phyloP scores from a whole-genome alignment of 1,140 invertebrate species.

The Papilio aristodemus region DNA sequence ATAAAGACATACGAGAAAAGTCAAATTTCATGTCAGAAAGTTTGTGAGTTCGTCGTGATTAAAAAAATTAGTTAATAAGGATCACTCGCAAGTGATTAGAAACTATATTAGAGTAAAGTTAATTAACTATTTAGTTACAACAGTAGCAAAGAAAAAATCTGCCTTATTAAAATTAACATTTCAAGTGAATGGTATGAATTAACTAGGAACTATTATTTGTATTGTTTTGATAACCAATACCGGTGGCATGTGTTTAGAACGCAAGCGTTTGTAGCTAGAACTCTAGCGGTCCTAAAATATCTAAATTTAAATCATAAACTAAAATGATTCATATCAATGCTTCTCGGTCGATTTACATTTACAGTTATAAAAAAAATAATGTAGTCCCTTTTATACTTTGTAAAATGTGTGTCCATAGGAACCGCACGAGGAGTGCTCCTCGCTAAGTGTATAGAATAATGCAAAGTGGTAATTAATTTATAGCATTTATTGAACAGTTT shows the following conservation, averaged over 20 bases:
- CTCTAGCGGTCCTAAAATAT: background rate
- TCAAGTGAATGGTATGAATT: constrained; percentile 59
- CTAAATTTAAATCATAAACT: background rate
- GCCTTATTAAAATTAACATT: constrained; percentile 62
- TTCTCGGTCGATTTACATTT: background rate
- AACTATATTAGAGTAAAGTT: constrained; percentile 65
- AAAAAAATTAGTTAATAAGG: constrained; percentile 53
- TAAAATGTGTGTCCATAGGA: constrained; percentile 20
- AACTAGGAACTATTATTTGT: constrained; percentile 37
- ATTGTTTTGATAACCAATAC: constrained; percentile 54
- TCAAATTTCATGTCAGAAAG: constrained; percentile 9
- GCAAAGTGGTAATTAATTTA: constrained; percentile 73
- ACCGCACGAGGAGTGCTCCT: background rate
- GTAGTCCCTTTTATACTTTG: background rate
- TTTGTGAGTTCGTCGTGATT: background rate
- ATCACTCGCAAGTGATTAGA: constrained; percentile 48
- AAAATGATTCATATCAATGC: background rate
- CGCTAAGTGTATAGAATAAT: constrained; percentile 70
- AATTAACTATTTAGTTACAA: constrained; percentile 76
- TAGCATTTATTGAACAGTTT: constrained; percentile 77
- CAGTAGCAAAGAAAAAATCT: constrained; percentile 69
- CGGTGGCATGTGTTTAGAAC: background rate
- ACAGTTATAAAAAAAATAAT: background rate
- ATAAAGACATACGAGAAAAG: constrained; percentile 24
- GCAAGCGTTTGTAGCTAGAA: background rate